These are phyloP conservation scores for Geococcyx californianus DNA, from an alignment of 2,113 vertebrate genomes.

Conservation along the genomic window DNA sequence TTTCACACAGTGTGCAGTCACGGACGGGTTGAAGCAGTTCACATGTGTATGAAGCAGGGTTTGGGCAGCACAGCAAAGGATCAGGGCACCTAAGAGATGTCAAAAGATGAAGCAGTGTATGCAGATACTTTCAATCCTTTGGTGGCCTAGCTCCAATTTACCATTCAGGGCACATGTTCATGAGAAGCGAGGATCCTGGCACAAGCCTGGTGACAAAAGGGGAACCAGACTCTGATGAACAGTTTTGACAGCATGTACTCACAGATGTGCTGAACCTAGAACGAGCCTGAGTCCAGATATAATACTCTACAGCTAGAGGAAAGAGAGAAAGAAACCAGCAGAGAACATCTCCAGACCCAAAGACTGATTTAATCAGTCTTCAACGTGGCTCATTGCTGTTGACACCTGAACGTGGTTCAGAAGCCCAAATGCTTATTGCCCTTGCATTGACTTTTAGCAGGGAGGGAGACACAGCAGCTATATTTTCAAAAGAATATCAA, in stretches of 20 bases:
- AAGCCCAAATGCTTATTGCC: neutral
- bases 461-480: neutral
- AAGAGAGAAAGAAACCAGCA: neutral
- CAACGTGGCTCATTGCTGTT: neutral
- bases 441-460: neutral
- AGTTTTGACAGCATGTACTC: neutral
- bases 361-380: neutral
- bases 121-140: neutral
- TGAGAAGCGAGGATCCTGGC: neutral
- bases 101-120: neutral
- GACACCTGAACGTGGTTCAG: neutral
- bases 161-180: neutral
- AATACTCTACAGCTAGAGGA: neutral
- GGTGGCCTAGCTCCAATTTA: neutral
- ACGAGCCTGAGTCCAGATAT: neutral
- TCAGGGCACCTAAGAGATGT: neutral
- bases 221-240: neutral
- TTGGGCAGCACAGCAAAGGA: neutral
- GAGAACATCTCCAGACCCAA: neutral
- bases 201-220: neutral
- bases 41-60: fast-evolving
- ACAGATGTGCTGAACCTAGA: neutral
- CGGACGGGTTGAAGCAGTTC: neutral
- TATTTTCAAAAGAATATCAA: neutral
- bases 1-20: neutral